Conservation (phyloP, 1,140 invertebrate genomes). For the Amyelois transitella region DNA sequence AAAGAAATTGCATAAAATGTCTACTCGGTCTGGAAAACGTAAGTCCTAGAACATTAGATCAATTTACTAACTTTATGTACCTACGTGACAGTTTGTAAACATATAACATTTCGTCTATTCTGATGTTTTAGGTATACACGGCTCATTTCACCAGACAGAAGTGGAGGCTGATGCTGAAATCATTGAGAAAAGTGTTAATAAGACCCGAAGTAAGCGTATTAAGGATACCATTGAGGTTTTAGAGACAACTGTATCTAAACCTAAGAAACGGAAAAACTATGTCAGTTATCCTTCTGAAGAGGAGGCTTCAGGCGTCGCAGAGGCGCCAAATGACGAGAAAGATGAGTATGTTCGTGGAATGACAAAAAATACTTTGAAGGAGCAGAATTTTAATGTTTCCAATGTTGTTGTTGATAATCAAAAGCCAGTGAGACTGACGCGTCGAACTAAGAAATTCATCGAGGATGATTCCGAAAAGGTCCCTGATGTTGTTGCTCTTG, state of each 20-base stretch:
- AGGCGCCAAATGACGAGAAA: constrained; percentile 2
- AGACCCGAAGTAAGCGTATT: constrained; percentile 33
- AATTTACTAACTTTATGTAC: background rate
- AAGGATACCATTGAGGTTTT: constrained; percentile 29
- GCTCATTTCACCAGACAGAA: constrained; percentile 21
- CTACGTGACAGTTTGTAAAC: background rate
- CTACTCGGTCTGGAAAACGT: constrained; percentile 60
- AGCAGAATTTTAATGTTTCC: constrained; percentile 26
- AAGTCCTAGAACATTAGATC: constrained; percentile 23
- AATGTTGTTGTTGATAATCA: constrained; percentile 15
- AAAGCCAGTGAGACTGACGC: constrained; percentile 17
- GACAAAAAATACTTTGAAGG: constrained; percentile 42
- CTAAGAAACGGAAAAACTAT: constrained; percentile 42
- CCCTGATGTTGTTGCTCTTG: constrained; percentile 4
- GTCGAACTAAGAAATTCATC: constrained; percentile 25
- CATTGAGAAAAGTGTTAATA: constrained; percentile 28
- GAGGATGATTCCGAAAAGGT: constrained; percentile 8
- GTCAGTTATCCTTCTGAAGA: constrained; percentile 47
- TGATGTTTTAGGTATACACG: constrained; percentile 40
- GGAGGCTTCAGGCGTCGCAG: constrained; percentile 7
- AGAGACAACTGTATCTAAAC: constrained; percentile 13
- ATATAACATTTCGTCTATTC: background rate
- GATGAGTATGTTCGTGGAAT: constrained; percentile 14
- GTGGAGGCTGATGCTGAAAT: constrained; percentile 12
- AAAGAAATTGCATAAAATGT: constrained; percentile 29